Base-by-base conservation (phyloP, 1,140 invertebrate species). In the Drosophila kurseongensis region DNA sequence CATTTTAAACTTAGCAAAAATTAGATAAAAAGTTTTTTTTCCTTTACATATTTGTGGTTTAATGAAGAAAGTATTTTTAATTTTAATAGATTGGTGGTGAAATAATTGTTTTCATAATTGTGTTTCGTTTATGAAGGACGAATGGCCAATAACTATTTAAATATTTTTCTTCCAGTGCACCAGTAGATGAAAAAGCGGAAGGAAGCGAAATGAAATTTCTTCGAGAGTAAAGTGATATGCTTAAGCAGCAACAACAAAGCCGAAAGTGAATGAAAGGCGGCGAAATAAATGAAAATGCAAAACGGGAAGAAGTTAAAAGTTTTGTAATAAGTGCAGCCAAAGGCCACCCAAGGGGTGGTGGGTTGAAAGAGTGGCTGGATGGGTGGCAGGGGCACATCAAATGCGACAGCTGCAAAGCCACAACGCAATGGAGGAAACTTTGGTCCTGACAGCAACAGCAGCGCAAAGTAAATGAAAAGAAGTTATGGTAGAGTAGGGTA, bases 241-340 rank as follows among this genome's bases (percentile, higher is more conserved):
- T 76, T 56, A 50, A 54, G 54, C 73, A 42, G 29, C 62, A 76
- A 38, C 47, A 59, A 55, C 47, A 55, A 50, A 58, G 23, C 29
- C 44, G n/a, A 61, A 35, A 61, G 50, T 67, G 72, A 75, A 55
- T 55, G 61, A 77, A 76, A 59, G 56, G 51, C 68, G 60, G 58
- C 68, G 59, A 76, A 76, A 76, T 76, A 76, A 77, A 76, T 75
- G 75, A 77, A 77, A 77, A 77, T 77, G 75, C 75, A 76, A 76
- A 77, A 61, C 55, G 66, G 63, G 47, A 51, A 41, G 57, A 76
- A 77, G 73, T 76, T 68, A 69, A 77, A 77, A 77, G 75, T 77
- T 77, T 77, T 77, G 73, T 77, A 77, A 77, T 77, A 77, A 77
- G 73, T 77, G 75, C 73, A 77, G 45, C 74, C 51, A 12, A 67